These are phyloP conservation scores for Clarias macrocephalus DNA, from an alignment of 2,113 vertebrate species.

Conservation along the genomic window DNA sequence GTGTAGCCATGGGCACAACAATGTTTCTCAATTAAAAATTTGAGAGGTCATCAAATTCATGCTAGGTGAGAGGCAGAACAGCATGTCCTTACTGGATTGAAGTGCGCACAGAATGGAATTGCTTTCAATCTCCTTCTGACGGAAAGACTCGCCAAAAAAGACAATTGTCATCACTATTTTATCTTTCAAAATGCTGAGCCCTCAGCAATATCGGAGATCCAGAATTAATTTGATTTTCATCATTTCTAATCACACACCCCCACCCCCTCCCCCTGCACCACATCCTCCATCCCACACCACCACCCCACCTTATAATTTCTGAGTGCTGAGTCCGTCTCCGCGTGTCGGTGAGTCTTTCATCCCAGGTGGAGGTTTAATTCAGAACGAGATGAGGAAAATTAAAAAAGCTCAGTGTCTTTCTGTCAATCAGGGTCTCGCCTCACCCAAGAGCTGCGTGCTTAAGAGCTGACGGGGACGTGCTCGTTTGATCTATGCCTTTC, in stretches of 20 bases:
- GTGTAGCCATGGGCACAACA: conserved; percentile 44
- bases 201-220: conserved; percentile 75
- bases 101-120: conserved; percentile 44
- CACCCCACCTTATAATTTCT: conserved; percentile 61
- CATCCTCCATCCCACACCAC: conserved; percentile 29
- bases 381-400: conserved; percentile 82
- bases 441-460: conserved; percentile 73
- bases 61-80: conserved; percentile 23
- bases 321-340: conserved; percentile 57
- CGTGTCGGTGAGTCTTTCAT: conserved; percentile 75
- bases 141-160: conserved; percentile 64
- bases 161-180: conserved; percentile 78
- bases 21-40: conserved; percentile 48
- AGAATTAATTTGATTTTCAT: conserved; percentile 67
- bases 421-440: conserved; percentile 81
- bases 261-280: neutral
- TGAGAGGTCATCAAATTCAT: conserved; percentile 50
- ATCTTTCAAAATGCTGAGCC: conserved; percentile 72
- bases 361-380: conserved; percentile 85
- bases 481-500: conserved; percentile 81
- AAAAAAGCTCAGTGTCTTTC: conserved; percentile 67
- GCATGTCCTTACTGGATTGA: conserved; percentile 58
- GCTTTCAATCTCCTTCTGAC: conserved; percentile 38
- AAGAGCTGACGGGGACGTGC: conserved; percentile 79
- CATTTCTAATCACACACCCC: conserved; percentile 65